Evolutionary conservation across 2,113 vertebrate genomes (phyloP).

Genomic region (Asarcornis scutulata): DNA sequence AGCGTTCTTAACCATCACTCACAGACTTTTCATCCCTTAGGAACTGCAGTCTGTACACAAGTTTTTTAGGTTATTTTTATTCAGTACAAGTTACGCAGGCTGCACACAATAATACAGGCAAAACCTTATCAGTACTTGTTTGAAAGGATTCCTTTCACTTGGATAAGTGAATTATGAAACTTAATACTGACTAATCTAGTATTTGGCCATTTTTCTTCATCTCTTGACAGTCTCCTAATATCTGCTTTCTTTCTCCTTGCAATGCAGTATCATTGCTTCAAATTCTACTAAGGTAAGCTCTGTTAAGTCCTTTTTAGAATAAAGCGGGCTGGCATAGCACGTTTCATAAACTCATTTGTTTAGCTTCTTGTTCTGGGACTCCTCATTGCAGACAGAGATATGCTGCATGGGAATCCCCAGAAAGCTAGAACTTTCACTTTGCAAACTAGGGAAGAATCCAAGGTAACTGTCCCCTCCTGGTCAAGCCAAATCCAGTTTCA

Average conservation of each 20-base stretch:
- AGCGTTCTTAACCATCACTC: background rate
- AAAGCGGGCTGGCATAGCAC: background rate
- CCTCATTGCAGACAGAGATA: background rate
- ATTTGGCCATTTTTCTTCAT: background rate
- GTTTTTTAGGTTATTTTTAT: background rate
- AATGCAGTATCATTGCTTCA: background rate
- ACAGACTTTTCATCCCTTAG: too few species aligned
- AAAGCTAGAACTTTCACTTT: background rate
- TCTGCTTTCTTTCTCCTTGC: background rate
- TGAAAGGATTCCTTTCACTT: background rate
- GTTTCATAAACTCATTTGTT: background rate
- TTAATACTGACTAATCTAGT: background rate
- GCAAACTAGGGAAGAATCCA: background rate
- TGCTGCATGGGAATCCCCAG: background rate
- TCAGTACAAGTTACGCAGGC: background rate
- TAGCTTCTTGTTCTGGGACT: background rate
- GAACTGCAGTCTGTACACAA: background rate
- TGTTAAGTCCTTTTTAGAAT: background rate
- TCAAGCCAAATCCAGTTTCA: background rate
- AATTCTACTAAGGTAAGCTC: background rate
- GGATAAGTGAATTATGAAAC: background rate
- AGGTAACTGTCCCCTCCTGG: background rate
- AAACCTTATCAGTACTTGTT: background rate
- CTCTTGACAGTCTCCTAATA: background rate
- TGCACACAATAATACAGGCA: accelerated